Percentiles rank a stretch among this genome's conserved stretches.
These are phyloP conservation scores for Heteromurus nitidus DNA, from an alignment of 2,888 invertebrate genomes.

Conservation along the genomic window DNA sequence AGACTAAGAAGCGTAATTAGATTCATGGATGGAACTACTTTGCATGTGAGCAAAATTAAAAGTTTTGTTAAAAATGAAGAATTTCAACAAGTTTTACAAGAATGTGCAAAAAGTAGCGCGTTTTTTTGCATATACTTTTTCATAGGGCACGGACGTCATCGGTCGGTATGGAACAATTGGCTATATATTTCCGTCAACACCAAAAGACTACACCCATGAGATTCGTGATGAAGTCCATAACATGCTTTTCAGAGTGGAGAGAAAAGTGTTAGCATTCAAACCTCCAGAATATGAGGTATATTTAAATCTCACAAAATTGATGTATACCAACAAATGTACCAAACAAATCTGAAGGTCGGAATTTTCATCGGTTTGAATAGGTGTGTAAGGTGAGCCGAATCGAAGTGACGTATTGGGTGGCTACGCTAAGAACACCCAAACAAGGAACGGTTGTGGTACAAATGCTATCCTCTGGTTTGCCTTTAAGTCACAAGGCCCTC, in stretches of 20 bases:
- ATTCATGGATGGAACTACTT: constrained; percentile 51
- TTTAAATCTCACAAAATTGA: background rate
- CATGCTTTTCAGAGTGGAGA: constrained; percentile 49
- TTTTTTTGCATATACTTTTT: constrained; percentile 21
- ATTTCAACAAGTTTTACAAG: background rate
- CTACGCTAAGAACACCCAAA: constrained; percentile 48
- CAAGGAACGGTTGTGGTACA: constrained; percentile 57
- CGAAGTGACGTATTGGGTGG: constrained; percentile 60
- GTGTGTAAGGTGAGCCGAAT: constrained; percentile 54
- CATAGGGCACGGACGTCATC: constrained; percentile 52
- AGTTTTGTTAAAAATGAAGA: no score
- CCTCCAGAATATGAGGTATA: constrained; percentile 55
- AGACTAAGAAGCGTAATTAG: constrained; percentile 37
- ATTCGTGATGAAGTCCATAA: constrained; percentile 55
- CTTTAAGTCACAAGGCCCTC: constrained; percentile 56
- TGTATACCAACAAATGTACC: no score
- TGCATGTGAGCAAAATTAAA: constrained; percentile 23
- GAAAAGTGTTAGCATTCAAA: constrained; percentile 52
- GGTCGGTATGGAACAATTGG: constrained; percentile 54
- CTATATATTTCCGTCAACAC: constrained; percentile 54
- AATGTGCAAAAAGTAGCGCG: background rate
- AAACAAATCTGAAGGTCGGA: no score
- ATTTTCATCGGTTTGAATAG: constrained; percentile 21
- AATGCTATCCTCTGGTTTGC: constrained; percentile 50
- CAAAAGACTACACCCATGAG: constrained; percentile 50